Base-by-base conservation (phyloP, 2,113 vertebrate genomes). In the Suncus etruscus region DNA sequence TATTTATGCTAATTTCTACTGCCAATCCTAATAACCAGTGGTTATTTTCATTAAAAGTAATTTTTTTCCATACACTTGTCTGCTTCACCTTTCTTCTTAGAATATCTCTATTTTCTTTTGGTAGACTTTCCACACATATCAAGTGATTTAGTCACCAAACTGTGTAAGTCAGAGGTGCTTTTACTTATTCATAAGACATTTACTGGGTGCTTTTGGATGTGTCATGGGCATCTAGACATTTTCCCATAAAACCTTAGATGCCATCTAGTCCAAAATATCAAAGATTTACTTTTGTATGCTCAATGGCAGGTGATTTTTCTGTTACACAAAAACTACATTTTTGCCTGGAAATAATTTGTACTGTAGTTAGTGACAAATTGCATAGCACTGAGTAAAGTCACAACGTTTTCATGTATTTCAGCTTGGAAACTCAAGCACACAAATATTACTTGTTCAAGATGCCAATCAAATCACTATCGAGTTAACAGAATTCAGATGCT, bases 1-100 rank as follows among this genome's bases (percentile, higher is more conserved):
- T 95, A 76, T 92, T 95, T 94, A 96, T 95, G 94, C 68, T 95
- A 95, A 96, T 96, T 96, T 96, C 45, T 90, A 78, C 90, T 95
- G 94, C 69, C 92, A 96, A 94, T 96, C 89, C 83, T 96, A 95
- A 96, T 96, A 94, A 92, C 63, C 50, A 84, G 88, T 0, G 5
- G 73, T 95, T 95, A 96, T 86, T 90, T 83, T 96, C 80, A 95
- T 96, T 94, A 95, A 96, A 96, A 95, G 93, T 86, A 87, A 66
- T 94, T 95, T 89, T 93, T 79, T 91, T n/a, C 11, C 51, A 78
- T 65, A 89, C 63, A 86, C 45, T 95, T 90, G 65, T 95, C 90
- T 94, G 69, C 90, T 90, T 95, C 89, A 94, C 93, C 83, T 95
- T 91, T 68, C 86, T 94, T 90, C 54, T 32, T 93, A 90, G 86